Conservation (phyloP, 1,140 invertebrate species). For the Neotoxoptera formosana region DNA sequence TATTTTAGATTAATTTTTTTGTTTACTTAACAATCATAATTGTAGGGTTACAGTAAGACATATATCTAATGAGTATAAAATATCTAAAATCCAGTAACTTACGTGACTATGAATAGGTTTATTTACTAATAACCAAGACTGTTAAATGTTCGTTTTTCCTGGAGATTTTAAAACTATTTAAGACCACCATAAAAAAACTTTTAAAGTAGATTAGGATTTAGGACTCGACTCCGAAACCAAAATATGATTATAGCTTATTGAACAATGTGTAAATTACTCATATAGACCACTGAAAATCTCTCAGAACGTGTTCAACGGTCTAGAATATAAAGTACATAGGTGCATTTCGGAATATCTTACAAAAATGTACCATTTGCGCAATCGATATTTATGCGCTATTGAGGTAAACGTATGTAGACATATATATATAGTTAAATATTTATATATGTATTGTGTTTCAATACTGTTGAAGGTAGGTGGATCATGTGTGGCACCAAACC, state of each 20-base stretch:
- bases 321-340: neutral
- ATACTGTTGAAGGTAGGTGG: slow-evolving; percentile 4
- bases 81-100: neutral
- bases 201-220: neutral
- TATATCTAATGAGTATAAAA: neutral
- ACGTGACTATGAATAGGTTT: neutral
- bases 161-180: neutral
- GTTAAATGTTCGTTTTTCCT: neutral
- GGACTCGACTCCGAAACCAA: neutral
- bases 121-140: neutral
- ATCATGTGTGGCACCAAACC: neutral
- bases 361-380: neutral
- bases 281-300: neutral
- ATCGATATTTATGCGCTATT: neutral
- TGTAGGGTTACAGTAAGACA: neutral
- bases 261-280: neutral
- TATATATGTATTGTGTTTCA: neutral
- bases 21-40: neutral
- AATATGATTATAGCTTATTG: neutral
- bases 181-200: neutral
- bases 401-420: neutral
- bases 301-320: neutral
- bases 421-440: neutral
- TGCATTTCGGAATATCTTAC: neutral
- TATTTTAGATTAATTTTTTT: neutral